Evolutionary conservation across 2,797 vertebrate species (phyloP).

Genomic region (Alfaro cultratus): DNA sequence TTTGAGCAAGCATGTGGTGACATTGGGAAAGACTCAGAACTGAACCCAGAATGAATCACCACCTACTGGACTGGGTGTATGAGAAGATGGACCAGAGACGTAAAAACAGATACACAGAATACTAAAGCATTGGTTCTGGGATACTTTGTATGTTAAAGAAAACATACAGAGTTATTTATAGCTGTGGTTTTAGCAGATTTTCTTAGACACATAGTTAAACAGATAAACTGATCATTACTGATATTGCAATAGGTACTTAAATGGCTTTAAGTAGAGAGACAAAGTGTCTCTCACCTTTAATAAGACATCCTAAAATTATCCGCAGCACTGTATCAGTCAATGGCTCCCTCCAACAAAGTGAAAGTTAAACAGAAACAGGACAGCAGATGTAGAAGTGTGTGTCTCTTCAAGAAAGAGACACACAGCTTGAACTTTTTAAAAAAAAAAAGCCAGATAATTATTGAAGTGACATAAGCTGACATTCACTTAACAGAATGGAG

Average conservation of each 20-base stretch:
- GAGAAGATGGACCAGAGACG: background rate
- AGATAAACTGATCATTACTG: background rate
- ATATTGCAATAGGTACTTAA: background rate
- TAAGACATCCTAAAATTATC: background rate
- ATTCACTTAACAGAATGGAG: background rate
- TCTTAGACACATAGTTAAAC: background rate
- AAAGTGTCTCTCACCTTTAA: background rate
- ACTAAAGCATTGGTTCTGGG: background rate
- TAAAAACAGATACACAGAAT: too few relatives aligned
- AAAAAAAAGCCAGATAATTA: background rate
- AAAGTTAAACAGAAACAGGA: background rate
- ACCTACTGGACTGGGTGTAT: background rate
- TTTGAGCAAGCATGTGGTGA: too few relatives aligned
- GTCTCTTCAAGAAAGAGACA: background rate
- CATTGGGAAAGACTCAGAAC: background rate
- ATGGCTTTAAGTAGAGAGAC: background rate
- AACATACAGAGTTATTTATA: background rate
- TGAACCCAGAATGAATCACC: background rate
- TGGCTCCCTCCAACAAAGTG: background rate
- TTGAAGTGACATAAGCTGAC: background rate
- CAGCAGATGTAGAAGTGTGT: too few relatives aligned
- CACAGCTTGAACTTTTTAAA: background rate
- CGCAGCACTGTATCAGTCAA: background rate
- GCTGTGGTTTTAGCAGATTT: background rate
- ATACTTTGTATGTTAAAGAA: background rate